These are phyloP conservation scores for Tyto alba DNA, from an alignment of 2,113 vertebrate genomes.

Conservation along the genomic window DNA sequence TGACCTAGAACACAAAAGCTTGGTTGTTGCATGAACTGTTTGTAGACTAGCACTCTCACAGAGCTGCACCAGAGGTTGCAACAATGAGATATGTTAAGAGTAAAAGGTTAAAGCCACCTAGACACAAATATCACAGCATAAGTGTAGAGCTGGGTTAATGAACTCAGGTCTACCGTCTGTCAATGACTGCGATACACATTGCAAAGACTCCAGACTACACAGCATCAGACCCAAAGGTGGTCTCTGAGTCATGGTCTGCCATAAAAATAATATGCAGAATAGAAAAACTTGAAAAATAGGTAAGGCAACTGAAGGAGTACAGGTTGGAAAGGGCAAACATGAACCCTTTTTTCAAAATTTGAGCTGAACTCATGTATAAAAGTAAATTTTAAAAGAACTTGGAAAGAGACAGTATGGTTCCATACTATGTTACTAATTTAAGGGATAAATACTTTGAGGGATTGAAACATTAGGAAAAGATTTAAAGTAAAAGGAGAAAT, in stretches of 20 bases:
- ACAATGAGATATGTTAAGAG: not conserved
- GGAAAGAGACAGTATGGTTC: not conserved
- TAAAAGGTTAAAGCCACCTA: slow-evolving; percentile 5
- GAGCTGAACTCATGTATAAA: not conserved
- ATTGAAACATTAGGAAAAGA: not conserved
- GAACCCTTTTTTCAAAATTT: fast-evolving
- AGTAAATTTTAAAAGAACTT: not conserved
- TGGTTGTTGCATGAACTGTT: not conserved
- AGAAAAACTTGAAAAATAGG: not conserved
- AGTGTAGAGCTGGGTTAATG: not conserved
- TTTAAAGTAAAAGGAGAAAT: not conserved
- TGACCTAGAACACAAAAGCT: not conserved
- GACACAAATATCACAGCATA: not conserved
- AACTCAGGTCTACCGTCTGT: not conserved
- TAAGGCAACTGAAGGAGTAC: not conserved
- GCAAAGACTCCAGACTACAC: not conserved
- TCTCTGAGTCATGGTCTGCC: not conserved
- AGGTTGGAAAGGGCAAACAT: not conserved
- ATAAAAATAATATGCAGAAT: not conserved
- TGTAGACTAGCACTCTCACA: not conserved
- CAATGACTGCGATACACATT: not conserved
- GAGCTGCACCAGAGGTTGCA: not conserved
- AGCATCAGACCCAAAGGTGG: not conserved
- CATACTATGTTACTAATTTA: not conserved
- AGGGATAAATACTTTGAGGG: not conserved